Evolutionary conservation across 2,888 invertebrate species (phyloP).

Genomic region (Gymnosoma rotundatum): DNA sequence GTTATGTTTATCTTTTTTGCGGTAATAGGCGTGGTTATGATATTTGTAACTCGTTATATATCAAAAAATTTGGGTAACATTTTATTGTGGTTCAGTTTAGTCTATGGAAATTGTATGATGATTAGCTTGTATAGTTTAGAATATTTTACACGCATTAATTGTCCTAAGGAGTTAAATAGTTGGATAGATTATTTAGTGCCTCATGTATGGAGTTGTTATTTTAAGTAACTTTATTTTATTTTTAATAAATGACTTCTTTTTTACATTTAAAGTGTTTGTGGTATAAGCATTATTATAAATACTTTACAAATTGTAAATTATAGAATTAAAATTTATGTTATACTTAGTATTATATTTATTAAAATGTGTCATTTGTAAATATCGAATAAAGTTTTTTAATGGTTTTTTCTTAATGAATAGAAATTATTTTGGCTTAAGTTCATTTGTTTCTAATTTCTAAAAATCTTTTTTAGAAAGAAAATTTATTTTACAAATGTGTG

Average conservation of each 20-base stretch:
- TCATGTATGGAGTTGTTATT: conserved; percentile 83
- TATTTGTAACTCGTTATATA: conserved; percentile 83
- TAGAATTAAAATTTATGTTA: too few species aligned
- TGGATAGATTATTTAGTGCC: conserved; percentile 82
- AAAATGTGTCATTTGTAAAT: too few species aligned
- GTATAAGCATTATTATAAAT: too few species aligned
- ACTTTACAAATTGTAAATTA: too few species aligned
- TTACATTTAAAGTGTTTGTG: too few species aligned
- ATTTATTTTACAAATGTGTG: too few species aligned
- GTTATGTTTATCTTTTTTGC: conserved; percentile 90
- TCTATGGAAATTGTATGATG: conserved; percentile 87
- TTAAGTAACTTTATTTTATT: conserved; percentile 5
- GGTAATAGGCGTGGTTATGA: conserved; percentile 85
- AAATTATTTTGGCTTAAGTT: too few species aligned
- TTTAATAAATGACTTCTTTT: not conserved
- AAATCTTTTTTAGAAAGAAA: too few species aligned
- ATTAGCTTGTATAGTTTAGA: conserved; percentile 92
- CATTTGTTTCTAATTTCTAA: too few species aligned
- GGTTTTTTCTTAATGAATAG: too few species aligned
- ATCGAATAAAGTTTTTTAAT: not conserved
- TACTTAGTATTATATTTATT: too few species aligned
- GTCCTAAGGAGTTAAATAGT: conserved; percentile 72
- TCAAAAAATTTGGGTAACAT: conserved; percentile 87
- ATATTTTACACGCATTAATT: conserved; percentile 80
- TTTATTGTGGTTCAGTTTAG: conserved; percentile 91